Evolutionary conservation across 92 coral and sea anemone genomes (phyloP).

Genomic region (Actinernus sp.): DNA sequence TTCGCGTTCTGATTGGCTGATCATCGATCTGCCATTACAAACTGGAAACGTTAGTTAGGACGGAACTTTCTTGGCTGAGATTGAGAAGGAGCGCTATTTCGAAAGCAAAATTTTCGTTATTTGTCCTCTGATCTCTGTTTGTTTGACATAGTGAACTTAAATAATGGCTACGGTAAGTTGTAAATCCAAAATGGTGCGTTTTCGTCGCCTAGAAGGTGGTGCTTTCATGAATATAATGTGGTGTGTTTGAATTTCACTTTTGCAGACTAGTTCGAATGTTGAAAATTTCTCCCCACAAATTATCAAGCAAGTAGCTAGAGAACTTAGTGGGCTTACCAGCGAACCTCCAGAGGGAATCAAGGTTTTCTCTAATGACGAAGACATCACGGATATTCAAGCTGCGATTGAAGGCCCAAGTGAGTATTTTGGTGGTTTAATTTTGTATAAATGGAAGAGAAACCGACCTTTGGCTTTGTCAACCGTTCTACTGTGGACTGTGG

Average conservation of each 20-base stretch:
- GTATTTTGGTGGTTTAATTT: conserved; percentile 18
- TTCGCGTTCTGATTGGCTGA: conserved; percentile 62
- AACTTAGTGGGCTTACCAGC: conserved; percentile 77
- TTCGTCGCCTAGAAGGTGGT: not conserved
- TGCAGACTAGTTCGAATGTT: conserved; percentile 96
- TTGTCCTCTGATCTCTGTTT: conserved; percentile 1
- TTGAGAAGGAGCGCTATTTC: not conserved
- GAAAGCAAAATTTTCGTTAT: not conserved
- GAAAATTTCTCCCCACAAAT: conserved; percentile 99
- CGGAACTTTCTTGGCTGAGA: not conserved
- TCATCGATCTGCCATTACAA: conserved; percentile 58
- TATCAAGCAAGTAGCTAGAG: conserved; percentile 96
- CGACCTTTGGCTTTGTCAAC: not conserved
- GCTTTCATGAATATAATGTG: not conserved
- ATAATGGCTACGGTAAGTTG: conserved; percentile 38
- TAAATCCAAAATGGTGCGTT: not conserved
- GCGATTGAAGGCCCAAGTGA: conserved; percentile 99
- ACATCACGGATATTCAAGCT: conserved; percentile 97
- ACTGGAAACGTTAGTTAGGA: conserved; percentile 27
- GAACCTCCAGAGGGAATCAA: conserved; percentile 99
- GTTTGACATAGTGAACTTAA: not conserved
- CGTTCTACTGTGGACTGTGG: not conserved
- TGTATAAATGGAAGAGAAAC: not conserved
- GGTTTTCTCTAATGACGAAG: conserved; percentile 91
- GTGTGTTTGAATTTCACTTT: conserved; percentile 1